Percentiles rank a stretch among this genome's conserved stretches.
Evolutionary conservation across 2,797 vertebrate species (phyloP).

Genomic region (Vespertilio murinus): DNA sequence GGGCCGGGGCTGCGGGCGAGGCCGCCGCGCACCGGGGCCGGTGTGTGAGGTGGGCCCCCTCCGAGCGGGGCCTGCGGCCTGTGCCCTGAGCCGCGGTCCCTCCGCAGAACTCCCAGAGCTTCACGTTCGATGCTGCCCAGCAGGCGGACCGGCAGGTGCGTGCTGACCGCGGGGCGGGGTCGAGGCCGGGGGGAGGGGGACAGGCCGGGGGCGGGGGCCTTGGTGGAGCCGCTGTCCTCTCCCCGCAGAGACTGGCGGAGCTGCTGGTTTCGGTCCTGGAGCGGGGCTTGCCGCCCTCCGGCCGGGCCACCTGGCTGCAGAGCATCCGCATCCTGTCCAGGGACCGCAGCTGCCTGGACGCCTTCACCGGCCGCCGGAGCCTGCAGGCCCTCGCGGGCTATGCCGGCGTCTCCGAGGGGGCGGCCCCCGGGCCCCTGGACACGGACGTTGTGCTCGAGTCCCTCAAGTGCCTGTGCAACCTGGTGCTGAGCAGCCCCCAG

Average conservation of each 20-base stretch:
- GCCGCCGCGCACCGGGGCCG: neutral
- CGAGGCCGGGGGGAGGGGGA: neutral
- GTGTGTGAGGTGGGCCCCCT: neutral
- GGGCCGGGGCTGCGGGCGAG: neutral
- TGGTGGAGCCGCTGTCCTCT: neutral
- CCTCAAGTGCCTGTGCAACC: conserved; percentile 94
- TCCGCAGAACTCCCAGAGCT: conserved; percentile 70
- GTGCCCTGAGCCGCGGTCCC: neutral
- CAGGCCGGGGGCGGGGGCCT: neutral
- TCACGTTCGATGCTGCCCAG: conserved; percentile 71
- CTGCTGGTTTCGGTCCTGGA: conserved; percentile 89
- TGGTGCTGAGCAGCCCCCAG: conserved; percentile 89
- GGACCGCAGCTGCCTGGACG: conserved; percentile 89
- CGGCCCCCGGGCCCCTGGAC: conserved; percentile 84
- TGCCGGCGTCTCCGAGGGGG: conserved; percentile 84
- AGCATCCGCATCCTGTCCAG: conserved; percentile 93
- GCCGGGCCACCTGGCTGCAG: conserved; percentile 91
- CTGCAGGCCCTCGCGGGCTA: conserved; percentile 88
- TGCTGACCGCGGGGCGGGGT: neutral
- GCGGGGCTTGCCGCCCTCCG: conserved; percentile 90
- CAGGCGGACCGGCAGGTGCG: conserved; percentile 71
- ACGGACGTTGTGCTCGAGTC: conserved; percentile 91
- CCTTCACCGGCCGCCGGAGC: conserved; percentile 86
- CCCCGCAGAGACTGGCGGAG: conserved; percentile 88
- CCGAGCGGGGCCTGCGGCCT: neutral